phyloP scores from a whole-genome alignment of 2,797 vertebrate genomes.

The Macropodus opercularis region DNA sequence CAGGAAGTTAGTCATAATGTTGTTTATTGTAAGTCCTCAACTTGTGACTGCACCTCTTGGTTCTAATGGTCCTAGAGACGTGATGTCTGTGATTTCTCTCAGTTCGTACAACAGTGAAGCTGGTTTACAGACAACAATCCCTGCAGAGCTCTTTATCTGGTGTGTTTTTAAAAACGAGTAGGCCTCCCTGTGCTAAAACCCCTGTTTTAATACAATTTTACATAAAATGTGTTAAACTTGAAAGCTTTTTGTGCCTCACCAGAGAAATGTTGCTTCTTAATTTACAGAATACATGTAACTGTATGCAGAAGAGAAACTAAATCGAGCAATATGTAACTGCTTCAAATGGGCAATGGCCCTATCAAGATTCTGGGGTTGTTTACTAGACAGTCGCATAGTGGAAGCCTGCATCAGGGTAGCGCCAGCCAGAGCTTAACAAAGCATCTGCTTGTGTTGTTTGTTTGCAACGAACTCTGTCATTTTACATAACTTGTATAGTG shows the following conservation, averaged over 20 bases:
- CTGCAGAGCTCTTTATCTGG: constrained; percentile 15
- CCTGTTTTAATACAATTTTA: background rate
- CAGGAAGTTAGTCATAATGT: constrained; percentile 64
- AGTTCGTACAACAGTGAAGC: constrained; percentile 64
- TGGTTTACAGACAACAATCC: constrained; percentile 71
- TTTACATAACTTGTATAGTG: constrained; percentile 85
- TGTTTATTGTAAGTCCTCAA: constrained; percentile 56
- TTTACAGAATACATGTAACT: background rate
- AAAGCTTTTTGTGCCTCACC: background rate
- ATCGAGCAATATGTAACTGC: constrained; percentile 2
- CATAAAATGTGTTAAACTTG: background rate
- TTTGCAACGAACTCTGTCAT: constrained; percentile 80
- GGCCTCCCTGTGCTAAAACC: constrained; percentile 2
- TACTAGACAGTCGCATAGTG: constrained; percentile 54
- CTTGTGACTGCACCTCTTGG: constrained; percentile 41
- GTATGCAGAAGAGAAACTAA: background rate
- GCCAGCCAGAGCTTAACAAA: constrained; percentile 73
- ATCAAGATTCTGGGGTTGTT: constrained; percentile 34
- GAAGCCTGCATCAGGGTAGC: constrained; percentile 56
- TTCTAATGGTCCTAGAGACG: constrained; percentile 45
- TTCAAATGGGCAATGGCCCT: constrained; percentile 1
- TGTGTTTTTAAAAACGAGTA: constrained; percentile 44
- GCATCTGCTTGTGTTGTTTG: constrained; percentile 81
- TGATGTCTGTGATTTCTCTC: constrained; percentile 46
- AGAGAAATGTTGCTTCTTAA: background rate